Percentiles rank a stretch among this genome's conserved stretches.
Conservation (phyloP, 2,113 vertebrate species). For the Pantherophis guttatus region DNA sequence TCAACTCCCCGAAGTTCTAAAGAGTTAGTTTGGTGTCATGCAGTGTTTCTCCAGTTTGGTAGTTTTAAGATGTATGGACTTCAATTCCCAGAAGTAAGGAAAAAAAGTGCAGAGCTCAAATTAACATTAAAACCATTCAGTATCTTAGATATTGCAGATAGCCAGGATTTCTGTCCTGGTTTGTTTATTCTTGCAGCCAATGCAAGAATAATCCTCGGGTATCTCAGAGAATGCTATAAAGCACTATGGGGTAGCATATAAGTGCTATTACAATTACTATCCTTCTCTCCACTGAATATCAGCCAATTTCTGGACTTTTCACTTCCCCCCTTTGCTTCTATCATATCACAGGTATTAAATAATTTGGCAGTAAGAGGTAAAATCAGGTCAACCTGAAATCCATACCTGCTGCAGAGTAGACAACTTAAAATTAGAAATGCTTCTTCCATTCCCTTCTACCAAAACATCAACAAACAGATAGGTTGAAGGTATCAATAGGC, state of each 20-base stretch:
- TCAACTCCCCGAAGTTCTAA: too few relatives aligned
- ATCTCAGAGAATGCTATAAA: neutral
- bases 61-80: neutral
- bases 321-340: neutral
- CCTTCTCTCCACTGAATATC: neutral
- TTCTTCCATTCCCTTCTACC: neutral
- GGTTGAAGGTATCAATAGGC: neutral
- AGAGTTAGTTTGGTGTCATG: too few relatives aligned
- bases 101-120: neutral
- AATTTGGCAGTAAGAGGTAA: slow-evolving; percentile 21
- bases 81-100: neutral
- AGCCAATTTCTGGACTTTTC: neutral
- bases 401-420: slow-evolving; percentile 2
- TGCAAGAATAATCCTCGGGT: neutral
- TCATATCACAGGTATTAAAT: slow-evolving; percentile 21
- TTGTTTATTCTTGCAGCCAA: neutral
- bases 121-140: neutral
- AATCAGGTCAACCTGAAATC: slow-evolving; percentile 20
- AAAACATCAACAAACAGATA: neutral
- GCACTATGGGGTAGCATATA: neutral
- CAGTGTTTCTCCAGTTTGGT: too few relatives aligned
- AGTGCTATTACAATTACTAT: neutral
- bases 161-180: neutral
- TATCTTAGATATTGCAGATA: neutral
- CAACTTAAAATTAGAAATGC: neutral